These are phyloP conservation scores for Netelia melanura DNA, from an alignment of 2,888 invertebrate species.

Conservation along the genomic window DNA sequence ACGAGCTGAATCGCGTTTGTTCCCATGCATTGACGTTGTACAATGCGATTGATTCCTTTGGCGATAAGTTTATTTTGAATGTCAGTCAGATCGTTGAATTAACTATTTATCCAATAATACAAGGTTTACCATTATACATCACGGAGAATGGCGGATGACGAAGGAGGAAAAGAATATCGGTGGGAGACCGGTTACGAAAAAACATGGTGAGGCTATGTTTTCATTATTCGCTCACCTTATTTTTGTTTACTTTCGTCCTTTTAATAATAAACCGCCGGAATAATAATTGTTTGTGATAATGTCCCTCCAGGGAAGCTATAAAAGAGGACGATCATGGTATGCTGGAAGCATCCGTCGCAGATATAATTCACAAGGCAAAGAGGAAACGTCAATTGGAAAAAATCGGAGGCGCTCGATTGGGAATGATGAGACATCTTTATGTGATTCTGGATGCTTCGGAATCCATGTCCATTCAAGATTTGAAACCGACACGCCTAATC, in stretches of 20 bases:
- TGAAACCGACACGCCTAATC: conserved; percentile 96
- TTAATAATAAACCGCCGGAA: conserved; percentile 8
- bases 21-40: no score
- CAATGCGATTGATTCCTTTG: no score
- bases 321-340: conserved; percentile 98
- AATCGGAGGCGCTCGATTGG: conserved; percentile 93
- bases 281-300: background rate
- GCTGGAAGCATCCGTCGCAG: conserved; percentile 95
- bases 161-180: conserved; percentile 94
- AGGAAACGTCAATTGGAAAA: conserved; percentile 91
- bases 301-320: conserved; percentile 92
- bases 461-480: conserved; percentile 97
- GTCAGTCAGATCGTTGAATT: no score
- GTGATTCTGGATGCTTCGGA: conserved; percentile 97
- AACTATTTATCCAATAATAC: no score
- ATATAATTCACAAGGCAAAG: conserved; percentile 95
- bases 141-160: conserved; percentile 91
- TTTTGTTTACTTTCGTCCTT: conserved; percentile 3
- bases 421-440: conserved; percentile 99
- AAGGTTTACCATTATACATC: no score
- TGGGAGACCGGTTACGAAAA: conserved; percentile 98
- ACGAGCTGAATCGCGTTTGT: no score
- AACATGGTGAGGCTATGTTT: conserved; percentile 89
- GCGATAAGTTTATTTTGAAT: no score
- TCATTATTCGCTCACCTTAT: conserved; percentile 9